Evolutionary conservation across 2,797 vertebrate species (phyloP).

Genomic region (Falco columbarius): DNA sequence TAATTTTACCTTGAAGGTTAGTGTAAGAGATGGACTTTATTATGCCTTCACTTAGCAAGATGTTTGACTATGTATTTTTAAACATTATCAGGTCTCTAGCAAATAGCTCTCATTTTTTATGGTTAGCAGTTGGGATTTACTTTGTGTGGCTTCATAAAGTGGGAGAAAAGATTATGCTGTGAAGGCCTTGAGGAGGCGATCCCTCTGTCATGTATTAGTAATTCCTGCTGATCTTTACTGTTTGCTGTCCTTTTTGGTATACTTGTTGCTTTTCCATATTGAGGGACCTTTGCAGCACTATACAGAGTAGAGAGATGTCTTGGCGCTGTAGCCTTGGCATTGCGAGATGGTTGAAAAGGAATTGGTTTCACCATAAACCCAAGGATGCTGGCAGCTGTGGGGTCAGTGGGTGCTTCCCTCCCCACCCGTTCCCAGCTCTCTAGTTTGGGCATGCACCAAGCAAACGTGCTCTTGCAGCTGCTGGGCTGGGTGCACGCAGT

Average conservation of each 20-base stretch:
- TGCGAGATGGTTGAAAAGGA: background rate
- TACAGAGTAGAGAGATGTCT: background rate
- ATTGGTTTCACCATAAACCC: background rate
- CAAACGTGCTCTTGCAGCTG: background rate
- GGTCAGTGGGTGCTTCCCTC: background rate
- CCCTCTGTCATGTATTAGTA: background rate
- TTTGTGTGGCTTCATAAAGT: conserved; percentile 44
- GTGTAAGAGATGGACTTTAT: conserved; percentile 81
- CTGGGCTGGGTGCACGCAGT: rapidly evolving
- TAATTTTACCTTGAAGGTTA: conserved; percentile 91
- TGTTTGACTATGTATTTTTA: conserved; percentile 66
- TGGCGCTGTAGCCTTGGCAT: background rate
- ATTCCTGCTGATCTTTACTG: background rate
- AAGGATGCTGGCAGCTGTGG: background rate
- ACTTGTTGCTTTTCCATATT: background rate
- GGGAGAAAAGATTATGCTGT: background rate
- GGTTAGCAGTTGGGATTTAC: conserved; percentile 44
- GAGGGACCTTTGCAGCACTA: background rate
- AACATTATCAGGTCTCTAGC: conserved; percentile 51
- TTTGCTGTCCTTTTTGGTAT: background rate
- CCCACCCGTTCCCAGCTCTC: background rate
- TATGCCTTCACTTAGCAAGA: conserved; percentile 76
- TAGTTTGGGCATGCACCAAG: rapidly evolving
- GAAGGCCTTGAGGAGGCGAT: background rate
- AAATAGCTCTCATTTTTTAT: conserved; percentile 57